A percentile compares a stretch with the other conserved stretches of the same genome.
Evolutionary conservation across 2,113 vertebrate genomes (phyloP).

Genomic region (Spheniscus mendiculus): DNA sequence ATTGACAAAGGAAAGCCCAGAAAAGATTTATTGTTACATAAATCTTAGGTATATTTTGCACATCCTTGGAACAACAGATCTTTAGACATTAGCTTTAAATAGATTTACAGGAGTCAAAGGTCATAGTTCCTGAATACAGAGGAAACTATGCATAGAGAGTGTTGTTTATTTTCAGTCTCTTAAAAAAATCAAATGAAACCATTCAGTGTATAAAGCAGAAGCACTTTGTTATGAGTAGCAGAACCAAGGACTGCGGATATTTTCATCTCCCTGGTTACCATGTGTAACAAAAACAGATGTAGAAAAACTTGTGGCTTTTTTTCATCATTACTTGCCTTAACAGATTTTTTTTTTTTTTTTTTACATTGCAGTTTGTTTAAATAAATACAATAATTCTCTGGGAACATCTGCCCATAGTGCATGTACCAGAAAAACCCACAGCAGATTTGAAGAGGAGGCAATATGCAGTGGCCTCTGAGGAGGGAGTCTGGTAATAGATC

Average conservation of each 20-base stretch:
- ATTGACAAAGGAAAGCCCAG: slow-evolving; percentile 43
- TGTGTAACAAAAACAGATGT: slow-evolving; percentile 64
- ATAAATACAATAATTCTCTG: slow-evolving; percentile 14
- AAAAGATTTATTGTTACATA: slow-evolving; percentile 55
- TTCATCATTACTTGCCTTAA: slow-evolving; percentile 25
- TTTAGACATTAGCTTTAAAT: slow-evolving; percentile 67
- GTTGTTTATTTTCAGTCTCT: slow-evolving; percentile 77
- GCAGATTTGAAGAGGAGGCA: neutral
- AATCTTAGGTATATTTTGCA: slow-evolving; percentile 68
- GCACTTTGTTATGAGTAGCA: slow-evolving; percentile 62
- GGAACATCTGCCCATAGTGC: neutral
- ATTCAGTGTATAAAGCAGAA: slow-evolving; percentile 67
- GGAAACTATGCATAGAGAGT: slow-evolving; percentile 70
- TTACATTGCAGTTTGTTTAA: slow-evolving; percentile 8
- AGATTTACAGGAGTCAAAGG: slow-evolving; percentile 74
- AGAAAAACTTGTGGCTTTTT: slow-evolving; percentile 38
- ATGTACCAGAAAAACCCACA: neutral
- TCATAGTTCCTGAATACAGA: slow-evolving; percentile 74
- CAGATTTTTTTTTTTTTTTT: neutral
- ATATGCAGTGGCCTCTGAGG: neutral
- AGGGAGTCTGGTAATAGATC: neutral
- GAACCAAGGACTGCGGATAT: slow-evolving; percentile 16
- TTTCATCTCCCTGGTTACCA: slow-evolving; percentile 64
- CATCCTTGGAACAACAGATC: slow-evolving; percentile 64
- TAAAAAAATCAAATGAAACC: slow-evolving; percentile 68